These are phyloP conservation scores for Acanthopleura granulata DNA, from an alignment of 2,888 invertebrate species.

Conservation along the genomic window DNA sequence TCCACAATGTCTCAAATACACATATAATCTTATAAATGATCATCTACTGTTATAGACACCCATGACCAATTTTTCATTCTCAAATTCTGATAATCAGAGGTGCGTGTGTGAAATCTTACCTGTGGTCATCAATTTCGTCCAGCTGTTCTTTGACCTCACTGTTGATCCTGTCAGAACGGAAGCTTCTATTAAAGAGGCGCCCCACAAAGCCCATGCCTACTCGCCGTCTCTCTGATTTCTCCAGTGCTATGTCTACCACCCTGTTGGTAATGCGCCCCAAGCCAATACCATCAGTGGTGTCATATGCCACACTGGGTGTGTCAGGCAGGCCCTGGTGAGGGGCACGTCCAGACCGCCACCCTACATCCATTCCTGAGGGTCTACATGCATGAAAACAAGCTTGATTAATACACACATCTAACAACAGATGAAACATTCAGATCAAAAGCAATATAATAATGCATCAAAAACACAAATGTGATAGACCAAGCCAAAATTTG, in stretches of 20 bases:
- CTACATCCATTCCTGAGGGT: background rate
- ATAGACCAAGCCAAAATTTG: too few species aligned
- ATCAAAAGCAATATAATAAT: too few species aligned
- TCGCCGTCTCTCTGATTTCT: constrained; percentile 90
- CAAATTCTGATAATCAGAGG: background rate
- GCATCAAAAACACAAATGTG: too few species aligned
- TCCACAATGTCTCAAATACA: too few species aligned
- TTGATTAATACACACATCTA: background rate
- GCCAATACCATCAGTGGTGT: constrained; percentile 50
- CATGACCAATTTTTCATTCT: background rate
- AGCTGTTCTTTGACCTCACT: constrained; percentile 79
- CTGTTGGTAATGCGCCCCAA: constrained; percentile 60
- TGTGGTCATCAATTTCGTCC: constrained; percentile 92
- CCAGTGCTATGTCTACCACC: constrained; percentile 86
- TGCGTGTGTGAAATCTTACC: constrained; percentile 41
- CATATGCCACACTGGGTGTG: constrained; percentile 45
- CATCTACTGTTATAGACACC: too few species aligned
- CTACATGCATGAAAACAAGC: background rate
- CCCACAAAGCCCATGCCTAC: constrained; percentile 88
- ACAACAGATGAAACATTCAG: too few species aligned
- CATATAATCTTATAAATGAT: too few species aligned
- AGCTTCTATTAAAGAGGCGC: constrained; percentile 79
- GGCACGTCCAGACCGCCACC: constrained; percentile 26
- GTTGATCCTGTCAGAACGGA: constrained; percentile 72
- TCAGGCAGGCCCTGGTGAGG: constrained; percentile 45